Evolutionary conservation across 2,888 invertebrate genomes (phyloP).

Genomic region (Oasisia sp.): DNA sequence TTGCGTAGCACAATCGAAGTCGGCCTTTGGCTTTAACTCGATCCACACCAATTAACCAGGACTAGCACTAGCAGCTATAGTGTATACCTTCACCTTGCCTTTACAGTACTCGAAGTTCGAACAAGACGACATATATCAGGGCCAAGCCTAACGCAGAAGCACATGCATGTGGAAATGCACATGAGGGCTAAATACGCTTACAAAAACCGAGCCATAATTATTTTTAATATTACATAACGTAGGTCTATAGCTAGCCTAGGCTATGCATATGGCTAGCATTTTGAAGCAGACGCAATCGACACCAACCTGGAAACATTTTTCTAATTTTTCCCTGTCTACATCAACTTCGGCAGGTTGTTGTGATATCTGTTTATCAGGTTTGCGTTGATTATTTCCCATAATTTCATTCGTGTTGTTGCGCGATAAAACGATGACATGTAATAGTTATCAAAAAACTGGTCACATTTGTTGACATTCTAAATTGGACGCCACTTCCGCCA

Average conservation of each 20-base stretch:
- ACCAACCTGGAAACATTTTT: background rate
- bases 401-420: background rate
- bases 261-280: background rate
- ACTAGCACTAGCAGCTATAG: no score
- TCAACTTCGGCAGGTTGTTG: background rate
- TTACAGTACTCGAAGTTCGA: no score
- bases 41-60: no score
- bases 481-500: background rate
- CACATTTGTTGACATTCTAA: constrained; percentile 8
- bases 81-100: no score
- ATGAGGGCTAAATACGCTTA: no score
- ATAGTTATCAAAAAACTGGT: background rate
- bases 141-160: no score
- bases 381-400: background rate
- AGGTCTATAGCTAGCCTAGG: background rate
- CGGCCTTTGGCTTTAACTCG: no score
- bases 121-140: no score
- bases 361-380: background rate
- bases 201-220: no score
- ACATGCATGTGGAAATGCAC: no score
- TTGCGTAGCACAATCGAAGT: no score
- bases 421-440: background rate
- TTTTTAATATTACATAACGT: background rate
- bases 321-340: background rate
- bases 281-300: background rate